These are phyloP conservation scores for Acholoe squamosa DNA, from an alignment of 2,888 invertebrate genomes.

Conservation along the genomic window DNA sequence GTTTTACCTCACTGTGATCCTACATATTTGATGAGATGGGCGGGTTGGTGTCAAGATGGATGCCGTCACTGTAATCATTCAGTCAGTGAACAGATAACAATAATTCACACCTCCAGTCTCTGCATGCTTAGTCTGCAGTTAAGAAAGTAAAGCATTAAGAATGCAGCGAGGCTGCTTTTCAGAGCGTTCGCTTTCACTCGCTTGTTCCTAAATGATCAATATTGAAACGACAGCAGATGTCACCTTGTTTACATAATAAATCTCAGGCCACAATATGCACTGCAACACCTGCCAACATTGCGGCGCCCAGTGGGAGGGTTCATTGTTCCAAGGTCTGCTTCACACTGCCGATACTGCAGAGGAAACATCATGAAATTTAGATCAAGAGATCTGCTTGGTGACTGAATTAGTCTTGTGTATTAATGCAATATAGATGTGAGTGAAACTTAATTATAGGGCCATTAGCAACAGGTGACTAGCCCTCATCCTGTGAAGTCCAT, in stretches of 20 bases:
- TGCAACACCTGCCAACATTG: conserved; percentile 30
- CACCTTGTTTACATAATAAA: conserved; percentile 29
- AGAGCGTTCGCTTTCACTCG: too few species aligned
- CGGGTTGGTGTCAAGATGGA: too few species aligned
- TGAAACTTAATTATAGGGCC: background rate
- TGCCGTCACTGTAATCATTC: too few species aligned
- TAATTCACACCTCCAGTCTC: too few species aligned
- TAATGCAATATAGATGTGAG: background rate
- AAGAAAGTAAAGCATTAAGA: too few species aligned
- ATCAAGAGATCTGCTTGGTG: background rate
- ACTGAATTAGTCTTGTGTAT: background rate
- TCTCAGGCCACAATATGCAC: background rate
- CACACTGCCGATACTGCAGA: background rate
- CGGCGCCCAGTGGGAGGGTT: background rate
- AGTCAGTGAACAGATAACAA: too few species aligned
- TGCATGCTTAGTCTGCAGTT: too few species aligned
- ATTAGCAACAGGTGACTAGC: background rate
- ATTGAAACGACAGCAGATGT: conserved; percentile 25
- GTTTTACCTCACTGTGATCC: too few species aligned
- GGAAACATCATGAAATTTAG: conserved; percentile 20
- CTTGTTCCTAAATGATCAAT: background rate
- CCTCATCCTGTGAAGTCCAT: too few species aligned
- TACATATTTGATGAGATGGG: too few species aligned
- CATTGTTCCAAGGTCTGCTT: background rate
- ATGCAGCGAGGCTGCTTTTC: too few species aligned